phyloP scores from a whole-genome alignment of 2,113 vertebrate species.

The Phoenicopterus ruber region DNA sequence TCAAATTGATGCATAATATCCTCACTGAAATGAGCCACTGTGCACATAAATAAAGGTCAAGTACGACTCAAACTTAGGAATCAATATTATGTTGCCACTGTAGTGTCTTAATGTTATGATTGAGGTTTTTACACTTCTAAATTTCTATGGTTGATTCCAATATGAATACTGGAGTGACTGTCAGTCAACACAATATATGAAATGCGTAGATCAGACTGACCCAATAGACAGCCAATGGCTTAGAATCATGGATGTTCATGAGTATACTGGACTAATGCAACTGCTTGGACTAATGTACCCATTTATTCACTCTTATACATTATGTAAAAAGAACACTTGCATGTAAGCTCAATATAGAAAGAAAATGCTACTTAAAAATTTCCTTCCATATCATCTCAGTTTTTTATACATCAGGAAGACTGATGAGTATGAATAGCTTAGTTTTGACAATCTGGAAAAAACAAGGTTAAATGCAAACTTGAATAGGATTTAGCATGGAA shows the following conservation, averaged over 20 bases:
- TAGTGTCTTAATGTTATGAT: not conserved
- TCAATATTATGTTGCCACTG: not conserved
- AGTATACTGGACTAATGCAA: not conserved
- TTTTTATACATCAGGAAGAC: not conserved
- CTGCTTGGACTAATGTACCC: not conserved
- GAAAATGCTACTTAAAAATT: not conserved
- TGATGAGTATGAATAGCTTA: slow-evolving; percentile 8
- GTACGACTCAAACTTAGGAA: not conserved
- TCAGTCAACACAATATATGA: not conserved
- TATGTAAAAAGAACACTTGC: not conserved
- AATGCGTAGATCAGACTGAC: not conserved
- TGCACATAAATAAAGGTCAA: not conserved
- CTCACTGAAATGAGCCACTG: not conserved
- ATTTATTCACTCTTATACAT: not conserved
- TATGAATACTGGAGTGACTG: not conserved
- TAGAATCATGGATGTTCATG: not conserved
- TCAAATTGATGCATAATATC: not conserved
- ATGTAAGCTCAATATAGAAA: not conserved
- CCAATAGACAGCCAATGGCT: not conserved
- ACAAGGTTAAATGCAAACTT: slow-evolving; percentile 22
- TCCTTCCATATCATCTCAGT: not conserved
- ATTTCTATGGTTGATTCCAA: not conserved
- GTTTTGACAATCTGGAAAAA: slow-evolving; percentile 29
- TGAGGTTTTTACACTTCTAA: not conserved
- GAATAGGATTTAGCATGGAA: not conserved